phyloP scores from a whole-genome alignment of 2,888 invertebrate species.

The Epiblema foenella region DNA sequence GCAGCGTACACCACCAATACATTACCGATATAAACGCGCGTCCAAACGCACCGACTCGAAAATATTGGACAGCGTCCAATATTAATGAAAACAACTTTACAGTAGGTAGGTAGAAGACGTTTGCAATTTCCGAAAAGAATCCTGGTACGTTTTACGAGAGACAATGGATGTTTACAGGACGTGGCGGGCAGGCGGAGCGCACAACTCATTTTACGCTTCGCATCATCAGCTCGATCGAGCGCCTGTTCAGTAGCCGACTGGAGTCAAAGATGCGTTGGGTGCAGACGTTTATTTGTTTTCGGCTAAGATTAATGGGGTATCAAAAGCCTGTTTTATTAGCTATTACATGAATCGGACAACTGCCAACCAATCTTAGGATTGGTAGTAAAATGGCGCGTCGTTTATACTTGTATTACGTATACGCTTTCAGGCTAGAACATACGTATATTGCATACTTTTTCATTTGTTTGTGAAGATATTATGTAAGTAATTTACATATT shows the following conservation, averaged over 20 bases:
- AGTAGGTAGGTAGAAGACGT: slow-evolving; percentile 67
- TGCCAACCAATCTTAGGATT: slow-evolving; percentile 27
- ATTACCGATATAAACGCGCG: slow-evolving; percentile 43
- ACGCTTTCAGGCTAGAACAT: background rate
- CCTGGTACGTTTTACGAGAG: slow-evolving; percentile 69
- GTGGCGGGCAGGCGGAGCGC: slow-evolving; percentile 76
- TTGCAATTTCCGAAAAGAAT: slow-evolving; percentile 78
- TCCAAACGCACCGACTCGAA: slow-evolving; percentile 73
- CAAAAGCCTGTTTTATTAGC: slow-evolving; percentile 22
- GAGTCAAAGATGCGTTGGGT: slow-evolving; percentile 36
- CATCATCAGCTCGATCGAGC: slow-evolving; percentile 65
- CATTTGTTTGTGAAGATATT: background rate
- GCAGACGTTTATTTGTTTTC: slow-evolving; percentile 26
- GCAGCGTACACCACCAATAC: slow-evolving; percentile 10
- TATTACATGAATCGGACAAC: slow-evolving; percentile 20
- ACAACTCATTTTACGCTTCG: slow-evolving; percentile 81
- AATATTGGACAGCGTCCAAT: slow-evolving; percentile 82
- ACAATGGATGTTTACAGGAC: slow-evolving; percentile 64
- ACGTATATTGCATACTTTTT: background rate
- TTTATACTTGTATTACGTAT: background rate
- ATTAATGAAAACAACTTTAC: slow-evolving; percentile 80
- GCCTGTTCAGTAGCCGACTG: slow-evolving; percentile 35
- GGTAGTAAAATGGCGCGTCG: slow-evolving; percentile 16
- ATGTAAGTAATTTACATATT: too few relatives aligned
- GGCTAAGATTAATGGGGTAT: slow-evolving; percentile 14